Base-by-base conservation (phyloP, 92 coral and sea anemone species). In the Actinernus sp. region DNA sequence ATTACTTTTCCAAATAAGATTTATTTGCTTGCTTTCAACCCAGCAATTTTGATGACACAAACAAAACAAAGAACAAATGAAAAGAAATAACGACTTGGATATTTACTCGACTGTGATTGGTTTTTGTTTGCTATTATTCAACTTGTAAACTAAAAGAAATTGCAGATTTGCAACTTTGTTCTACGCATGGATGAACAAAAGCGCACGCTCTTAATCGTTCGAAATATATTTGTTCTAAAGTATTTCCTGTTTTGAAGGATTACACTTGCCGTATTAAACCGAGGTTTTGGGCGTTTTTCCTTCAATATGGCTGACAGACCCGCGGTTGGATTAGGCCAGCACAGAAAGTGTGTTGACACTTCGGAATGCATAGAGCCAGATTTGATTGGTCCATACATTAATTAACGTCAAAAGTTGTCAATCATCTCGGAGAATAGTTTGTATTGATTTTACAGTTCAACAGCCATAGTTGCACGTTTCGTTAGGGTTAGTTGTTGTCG, bases 371-470 rank as follows among this genome's bases (percentile, higher is more conserved):
- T 44, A 49, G 52, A 19, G 56, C 39, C 57, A 75, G 58, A 41
- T 86, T 69, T 90, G 97, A 90, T 90, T 90, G 97, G 97, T 68
- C 65, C 65, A 82, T 31, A 89, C 89, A 81, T 90, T 76, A 85
- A 85, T 90, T 70, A 81, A 70, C 83, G 80, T 84, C 79, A 55
- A 61, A 39, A 61, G 54, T 61, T 80, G 92, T 86, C 92, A 86
- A 90, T 86, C 92, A 86, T 20, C 56, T 32, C 39, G 52, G 34
- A 68, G 78, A 84, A 78, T 66, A 74, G 96, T 58, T 85, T 89
- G 89, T 89, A 80, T 89, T 89, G 88, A 86, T 86, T 90, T 86
- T 90, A 55, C 77, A 74, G 92, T 86, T 81, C 79, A 76, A 22
- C 83, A 81, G 48, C 80, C 85, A 77, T 61, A 76, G 68, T 70